These are phyloP conservation scores for Ictalurus furcatus DNA, from an alignment of 2,113 vertebrate genomes.

Conservation along the genomic window DNA sequence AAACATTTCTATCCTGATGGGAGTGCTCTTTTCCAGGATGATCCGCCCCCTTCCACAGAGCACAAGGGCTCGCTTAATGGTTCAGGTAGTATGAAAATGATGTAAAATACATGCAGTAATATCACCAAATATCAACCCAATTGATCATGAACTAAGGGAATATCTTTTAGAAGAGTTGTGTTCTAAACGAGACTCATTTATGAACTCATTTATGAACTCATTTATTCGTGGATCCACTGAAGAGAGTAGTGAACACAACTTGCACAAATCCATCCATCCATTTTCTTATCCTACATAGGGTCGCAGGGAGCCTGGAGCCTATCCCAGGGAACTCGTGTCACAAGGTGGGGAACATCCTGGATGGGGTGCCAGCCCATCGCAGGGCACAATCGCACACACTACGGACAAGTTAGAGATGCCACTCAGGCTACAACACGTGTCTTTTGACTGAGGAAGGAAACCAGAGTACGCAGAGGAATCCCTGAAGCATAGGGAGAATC, in stretches of 20 bases:
- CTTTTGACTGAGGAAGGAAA: too few relatives aligned
- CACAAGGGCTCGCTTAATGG: not conserved
- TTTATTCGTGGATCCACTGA: not conserved
- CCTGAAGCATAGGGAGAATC: too few relatives aligned
- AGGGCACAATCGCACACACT: too few relatives aligned
- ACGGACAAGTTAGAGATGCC: too few relatives aligned
- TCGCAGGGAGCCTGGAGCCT: too few relatives aligned
- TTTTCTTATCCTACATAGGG: too few relatives aligned
- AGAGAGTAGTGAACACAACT: not conserved
- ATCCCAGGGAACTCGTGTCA: too few relatives aligned
- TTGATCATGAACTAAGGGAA: not conserved
- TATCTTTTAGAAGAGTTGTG: not conserved
- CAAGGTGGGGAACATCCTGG: too few relatives aligned
- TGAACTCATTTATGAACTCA: not conserved
- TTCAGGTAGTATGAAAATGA: not conserved
- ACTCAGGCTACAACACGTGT: too few relatives aligned
- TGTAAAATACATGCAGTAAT: not conserved
- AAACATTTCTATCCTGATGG: not conserved
- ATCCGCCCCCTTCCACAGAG: not conserved
- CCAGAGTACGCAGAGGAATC: too few relatives aligned
- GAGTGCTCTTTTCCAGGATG: not conserved
- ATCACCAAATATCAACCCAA: not conserved
- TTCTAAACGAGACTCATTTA: not conserved
- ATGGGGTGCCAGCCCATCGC: too few relatives aligned
- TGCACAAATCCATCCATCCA: too few relatives aligned